Evolutionary conservation across 2,113 vertebrate species (phyloP), one percentile per base, ranked within the genome.

Genomic region (Dipodomys spectabilis): DNA sequence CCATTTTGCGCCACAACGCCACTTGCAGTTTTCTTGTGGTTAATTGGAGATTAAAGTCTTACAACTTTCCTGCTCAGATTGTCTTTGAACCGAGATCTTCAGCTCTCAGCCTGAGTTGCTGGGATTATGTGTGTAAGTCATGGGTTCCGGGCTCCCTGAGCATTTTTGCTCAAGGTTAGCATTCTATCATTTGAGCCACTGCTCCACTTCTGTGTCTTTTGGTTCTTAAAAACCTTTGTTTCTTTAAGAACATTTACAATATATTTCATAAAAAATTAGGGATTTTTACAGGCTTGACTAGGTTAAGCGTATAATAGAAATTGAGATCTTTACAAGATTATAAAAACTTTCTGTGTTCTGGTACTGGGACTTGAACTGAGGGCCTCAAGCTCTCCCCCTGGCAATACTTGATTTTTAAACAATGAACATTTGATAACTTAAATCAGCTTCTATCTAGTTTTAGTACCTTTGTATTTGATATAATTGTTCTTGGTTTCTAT

Each of bases 401-500:
- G 12, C 15, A 57, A 13, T 81, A 75, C 2, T 93, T 92, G 9
- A 30, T 89, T 88, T 62, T 73, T 91, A 44, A 27, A 53, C 22
- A 64, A 9, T 88, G 5, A 82, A 57, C 22, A 28, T 89, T 88
- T 82, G 32, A 83, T 87, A 80, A 39, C 12, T n/a, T 67, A 2
- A 28, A 0, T 95, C 39, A 92, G 39, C 19, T 87, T 90, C 85
- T 35, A 16, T 78, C 32, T 89, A 65, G 27, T 81, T 53, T 87
- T n/a, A 39, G 1, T 90, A 5, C 7, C 27, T 0, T 53, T 19
- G n/a, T 32, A 11, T 84, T 22, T 96, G 69, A 93, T 19, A 0
- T 39, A 86, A 11, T 89, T 81, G 75, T 95, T 6, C 86, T 39
- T 88, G n/a, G 81, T 72, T 82, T 93, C 27, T 92, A 1, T 94